Base-by-base conservation (phyloP, 1,140 invertebrate species). In the Achatina immaculata region DNA sequence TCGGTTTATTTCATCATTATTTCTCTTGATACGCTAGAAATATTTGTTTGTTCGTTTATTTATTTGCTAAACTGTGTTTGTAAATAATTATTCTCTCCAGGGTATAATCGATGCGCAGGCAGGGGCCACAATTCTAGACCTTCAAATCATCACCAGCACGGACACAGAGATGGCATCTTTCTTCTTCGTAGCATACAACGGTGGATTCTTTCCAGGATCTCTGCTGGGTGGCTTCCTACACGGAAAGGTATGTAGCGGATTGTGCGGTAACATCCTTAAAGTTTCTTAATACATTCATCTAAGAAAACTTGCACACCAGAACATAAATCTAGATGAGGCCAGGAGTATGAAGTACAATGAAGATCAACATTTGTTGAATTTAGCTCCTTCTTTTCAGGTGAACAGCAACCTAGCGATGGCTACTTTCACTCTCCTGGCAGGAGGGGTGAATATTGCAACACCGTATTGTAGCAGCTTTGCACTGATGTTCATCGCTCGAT, bases 41-140 rank as follows among this genome's bases (percentile, higher is more conserved):
- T 28, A 24, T 9, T 24, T 6, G 24, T 24, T 11, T 62, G 31
- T 7, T 62, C 31, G n/a, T 24, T 11, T 28, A 65, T 9, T 7
- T 24, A 24, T n/a, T 34, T 7, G n/a, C 6, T 11, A 24, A 34
- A 28, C 58, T 24, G 7, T 28, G 7, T n/a, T n/a, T n/a, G n/a
- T n/a, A n/a, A n/a, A n/a, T 65, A 65, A 65, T n/a, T n/a, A n/a
- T n/a, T n/a, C n/a, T n/a, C n/a, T 75, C 21, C 58, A 86, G 86
- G 86, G 86, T 14, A 80, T 84, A 62, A 58, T 55, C 16, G 65
- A 79, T n/a, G 83, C 83, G 0, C 82, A 85, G 75, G 38, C 78
- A 24, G 86, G 86, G 21, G 83, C 86, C n/a, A 72, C 86, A 7
- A 81, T 86, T 51, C 55, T 84, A 36, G 86, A 86, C 62, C 75